Evolutionary conservation across 2,888 invertebrate species (phyloP), one percentile per base, ranked within the genome.

Genomic region (Vanessa cardui): DNA sequence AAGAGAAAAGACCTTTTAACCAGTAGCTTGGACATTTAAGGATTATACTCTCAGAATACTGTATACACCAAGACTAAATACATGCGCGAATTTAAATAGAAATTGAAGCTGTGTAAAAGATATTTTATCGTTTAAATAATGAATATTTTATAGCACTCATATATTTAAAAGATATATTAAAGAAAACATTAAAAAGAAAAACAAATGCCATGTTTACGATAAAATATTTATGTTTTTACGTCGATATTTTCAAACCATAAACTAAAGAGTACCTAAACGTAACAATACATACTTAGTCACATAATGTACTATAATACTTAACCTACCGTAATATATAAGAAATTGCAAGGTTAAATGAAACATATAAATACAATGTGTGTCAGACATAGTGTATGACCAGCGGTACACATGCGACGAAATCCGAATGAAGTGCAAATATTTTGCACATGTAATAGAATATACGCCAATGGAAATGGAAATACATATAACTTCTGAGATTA

Each of bases 361-460:
- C 78, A 52, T 81, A 82, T 83, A 81, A 72, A 79, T 76, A 21
- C 50, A 77, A 74, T 74, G 65, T 71, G 77, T 75, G 77, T 72
- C 82, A 82, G 83, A 82, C 78, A 77, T 78, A 74, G 78, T 72
- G 72, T 31, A 54, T 15, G 8, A 16, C 15, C 16, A 31, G 6
- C 31, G 6, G n/a, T 16, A 31, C n/a, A 54, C 31, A 54, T 16
- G 16, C 26, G 7, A 12, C 52, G 31, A 31, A 31, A 52, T 26
- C 26, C 12, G n/a, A 52, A 26, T 26, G 15, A 54, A 54, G 52
- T 54, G 52, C 26, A 54, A 16, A 26, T 4, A 21, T 31, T 16
- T 16, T 54, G 50, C 20, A 50, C 20, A 21, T 21, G 15, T 15
- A 12, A 1, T 21, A 54, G 6, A 31, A 31, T 54, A 54, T 8